A percentile compares a stretch with the other conserved stretches of the same genome.
These are phyloP conservation scores for Margarornis squamiger DNA, from an alignment of 2,797 vertebrate species.

Conservation along the genomic window DNA sequence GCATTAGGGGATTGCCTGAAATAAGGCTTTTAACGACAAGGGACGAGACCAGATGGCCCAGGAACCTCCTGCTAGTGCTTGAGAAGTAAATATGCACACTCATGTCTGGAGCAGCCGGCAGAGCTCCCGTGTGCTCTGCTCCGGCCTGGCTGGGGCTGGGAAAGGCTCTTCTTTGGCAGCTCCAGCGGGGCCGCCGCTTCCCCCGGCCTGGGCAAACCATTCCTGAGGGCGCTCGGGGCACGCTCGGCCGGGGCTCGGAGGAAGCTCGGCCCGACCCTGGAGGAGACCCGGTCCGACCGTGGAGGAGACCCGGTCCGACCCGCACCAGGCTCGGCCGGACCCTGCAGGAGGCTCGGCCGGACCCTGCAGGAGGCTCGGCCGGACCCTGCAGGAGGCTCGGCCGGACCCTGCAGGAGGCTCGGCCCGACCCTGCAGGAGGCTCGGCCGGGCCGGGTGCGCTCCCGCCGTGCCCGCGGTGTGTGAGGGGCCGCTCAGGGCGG, in stretches of 20 bases:
- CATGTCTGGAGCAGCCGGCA: not conserved
- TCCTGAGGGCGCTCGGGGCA: not conserved
- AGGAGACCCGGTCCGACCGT: too few species aligned
- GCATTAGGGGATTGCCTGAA: not conserved
- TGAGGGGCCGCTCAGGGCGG: not conserved
- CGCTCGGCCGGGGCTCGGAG: too few species aligned
- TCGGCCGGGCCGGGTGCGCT: not conserved
- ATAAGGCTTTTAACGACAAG: not conserved
- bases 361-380: too few species aligned
- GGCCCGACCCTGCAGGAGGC: too few species aligned
- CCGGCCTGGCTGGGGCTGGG: not conserved
- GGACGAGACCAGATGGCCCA: not conserved
- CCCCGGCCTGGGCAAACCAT: not conserved
- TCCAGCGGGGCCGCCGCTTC: not conserved
- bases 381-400: too few species aligned
- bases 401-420: too few species aligned
- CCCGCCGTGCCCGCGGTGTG: not conserved
- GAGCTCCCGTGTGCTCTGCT: not conserved
- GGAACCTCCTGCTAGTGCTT: not conserved
- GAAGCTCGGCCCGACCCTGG: too few species aligned
- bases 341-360: too few species aligned
- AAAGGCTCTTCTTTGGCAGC: not conserved
- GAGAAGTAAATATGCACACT: constrained; percentile 34
- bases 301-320: too few species aligned
- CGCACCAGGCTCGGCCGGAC: too few species aligned